Conservation (phyloP, 2,888 invertebrate species). For the Priocnemis perturbator region DNA sequence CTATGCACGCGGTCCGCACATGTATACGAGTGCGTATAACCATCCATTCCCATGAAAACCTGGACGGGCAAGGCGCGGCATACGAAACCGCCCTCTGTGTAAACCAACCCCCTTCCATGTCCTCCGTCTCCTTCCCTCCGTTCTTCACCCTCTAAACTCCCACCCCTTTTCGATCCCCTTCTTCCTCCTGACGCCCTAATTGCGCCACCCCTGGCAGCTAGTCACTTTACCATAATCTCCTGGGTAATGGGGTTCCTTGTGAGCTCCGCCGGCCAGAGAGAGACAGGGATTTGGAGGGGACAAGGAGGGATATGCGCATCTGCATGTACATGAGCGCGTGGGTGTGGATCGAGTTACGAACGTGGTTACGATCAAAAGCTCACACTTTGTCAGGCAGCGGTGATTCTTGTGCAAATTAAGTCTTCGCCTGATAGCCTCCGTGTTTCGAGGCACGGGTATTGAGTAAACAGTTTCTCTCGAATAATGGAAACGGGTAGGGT, state of each 20-base stretch:
- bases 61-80: conserved; percentile 36
- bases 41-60: conserved; percentile 14
- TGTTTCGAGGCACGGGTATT: too few species aligned
- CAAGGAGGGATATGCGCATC: too few species aligned
- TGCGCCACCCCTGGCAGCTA: conserved; percentile 57
- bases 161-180: conserved; percentile 21
- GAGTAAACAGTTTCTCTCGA: too few species aligned
- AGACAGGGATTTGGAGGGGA: background rate
- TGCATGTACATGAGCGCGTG: background rate
- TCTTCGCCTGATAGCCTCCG: conserved; percentile 7
- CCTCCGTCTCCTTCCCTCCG: conserved; percentile 37
- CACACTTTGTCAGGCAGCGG: conserved; percentile 33
- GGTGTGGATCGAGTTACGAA: conserved; percentile 3
- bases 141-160: conserved; percentile 23
- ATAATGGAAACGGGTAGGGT: too few species aligned
- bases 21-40: conserved; percentile 14
- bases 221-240: conserved; percentile 67
- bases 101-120: conserved; percentile 63
- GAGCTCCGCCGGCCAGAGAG: background rate
- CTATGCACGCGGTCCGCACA: background rate
- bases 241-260: conserved; percentile 61
- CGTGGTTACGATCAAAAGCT: conserved; percentile 27
- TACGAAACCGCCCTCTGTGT: conserved; percentile 58
- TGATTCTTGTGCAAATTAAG: conserved; percentile 38
- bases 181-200: conserved; percentile 42